phyloP scores from a whole-genome alignment of 2,888 invertebrate species.

The Cephalotes varians region DNA sequence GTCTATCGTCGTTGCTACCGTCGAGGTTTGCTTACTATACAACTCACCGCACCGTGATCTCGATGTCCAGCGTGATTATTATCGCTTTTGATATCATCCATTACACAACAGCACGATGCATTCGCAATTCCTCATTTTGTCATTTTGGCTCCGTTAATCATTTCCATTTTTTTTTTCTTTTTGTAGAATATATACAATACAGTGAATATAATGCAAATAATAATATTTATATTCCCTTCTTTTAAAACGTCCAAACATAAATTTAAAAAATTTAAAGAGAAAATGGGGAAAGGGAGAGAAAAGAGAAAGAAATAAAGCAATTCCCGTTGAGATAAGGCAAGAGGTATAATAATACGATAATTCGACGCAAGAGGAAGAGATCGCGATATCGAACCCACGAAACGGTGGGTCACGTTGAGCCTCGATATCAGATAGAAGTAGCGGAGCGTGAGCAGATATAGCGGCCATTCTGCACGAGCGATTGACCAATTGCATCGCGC shows the following conservation, averaged over 20 bases:
- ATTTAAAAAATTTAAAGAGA: too few species aligned
- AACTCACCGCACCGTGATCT: constrained; percentile 37
- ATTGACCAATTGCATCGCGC: constrained; percentile 41
- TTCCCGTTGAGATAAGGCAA: background rate
- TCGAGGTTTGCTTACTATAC: constrained; percentile 52
- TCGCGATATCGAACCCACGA: background rate
- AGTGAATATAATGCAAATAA: too few species aligned
- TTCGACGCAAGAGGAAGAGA: background rate
- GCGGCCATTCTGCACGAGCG: constrained; percentile 9
- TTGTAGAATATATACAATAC: too few species aligned
- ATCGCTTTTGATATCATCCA: constrained; percentile 67
- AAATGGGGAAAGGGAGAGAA: too few species aligned
- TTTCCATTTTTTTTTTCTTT: too few species aligned
- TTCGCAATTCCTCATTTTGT: too few species aligned
- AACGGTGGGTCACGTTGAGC: background rate
- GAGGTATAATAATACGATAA: background rate
- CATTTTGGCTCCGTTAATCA: too few species aligned
- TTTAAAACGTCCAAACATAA: too few species aligned
- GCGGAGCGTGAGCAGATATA: constrained; percentile 7
- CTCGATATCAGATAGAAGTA: constrained; percentile 31
- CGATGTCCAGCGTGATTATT: constrained; percentile 63
- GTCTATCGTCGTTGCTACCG: constrained; percentile 40
- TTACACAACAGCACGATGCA: constrained; percentile 55
- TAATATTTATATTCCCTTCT: background rate
- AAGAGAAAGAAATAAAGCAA: too few species aligned